phyloP scores from a whole-genome alignment of 2,888 invertebrate species.

The Resseliella maxima region DNA sequence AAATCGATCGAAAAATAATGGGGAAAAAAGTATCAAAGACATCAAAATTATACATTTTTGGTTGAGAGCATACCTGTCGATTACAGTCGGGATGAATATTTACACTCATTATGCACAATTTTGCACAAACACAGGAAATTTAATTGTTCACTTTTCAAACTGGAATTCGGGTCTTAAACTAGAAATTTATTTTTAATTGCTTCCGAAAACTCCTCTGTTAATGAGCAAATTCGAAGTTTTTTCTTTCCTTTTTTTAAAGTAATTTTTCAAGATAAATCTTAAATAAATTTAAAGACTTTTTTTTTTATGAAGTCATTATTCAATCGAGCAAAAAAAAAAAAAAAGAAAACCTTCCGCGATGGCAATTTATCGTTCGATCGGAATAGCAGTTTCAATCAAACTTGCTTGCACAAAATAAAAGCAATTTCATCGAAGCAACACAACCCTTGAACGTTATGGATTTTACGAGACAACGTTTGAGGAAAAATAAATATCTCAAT shows the following conservation, averaged over 20 bases:
- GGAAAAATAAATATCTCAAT: background rate
- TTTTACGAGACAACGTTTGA: background rate
- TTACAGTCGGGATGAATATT: background rate
- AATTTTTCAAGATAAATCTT: too few relatives aligned
- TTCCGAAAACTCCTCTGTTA: too few relatives aligned
- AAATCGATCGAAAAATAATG: background rate
- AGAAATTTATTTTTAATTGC: too few relatives aligned
- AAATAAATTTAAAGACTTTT: too few relatives aligned
- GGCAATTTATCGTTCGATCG: slow-evolving; percentile 2
- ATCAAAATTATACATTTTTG: background rate
- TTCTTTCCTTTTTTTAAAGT: too few relatives aligned
- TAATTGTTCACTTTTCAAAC: background rate
- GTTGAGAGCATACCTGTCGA: background rate
- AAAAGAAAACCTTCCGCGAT: too few relatives aligned
- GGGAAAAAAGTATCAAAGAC: background rate
- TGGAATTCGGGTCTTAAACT: too few relatives aligned
- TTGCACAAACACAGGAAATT: background rate
- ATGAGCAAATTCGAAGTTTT: too few relatives aligned
- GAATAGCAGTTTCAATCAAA: background rate
- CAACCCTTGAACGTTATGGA: slow-evolving; percentile 2
- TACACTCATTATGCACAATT: background rate
- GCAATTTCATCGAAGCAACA: background rate
- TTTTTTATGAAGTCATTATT: too few relatives aligned
- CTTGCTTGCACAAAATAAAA: background rate
- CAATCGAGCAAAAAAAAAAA: too few relatives aligned